Conservation (phyloP, 2,797 vertebrate species). For the Passerculus sandwichensis region DNA sequence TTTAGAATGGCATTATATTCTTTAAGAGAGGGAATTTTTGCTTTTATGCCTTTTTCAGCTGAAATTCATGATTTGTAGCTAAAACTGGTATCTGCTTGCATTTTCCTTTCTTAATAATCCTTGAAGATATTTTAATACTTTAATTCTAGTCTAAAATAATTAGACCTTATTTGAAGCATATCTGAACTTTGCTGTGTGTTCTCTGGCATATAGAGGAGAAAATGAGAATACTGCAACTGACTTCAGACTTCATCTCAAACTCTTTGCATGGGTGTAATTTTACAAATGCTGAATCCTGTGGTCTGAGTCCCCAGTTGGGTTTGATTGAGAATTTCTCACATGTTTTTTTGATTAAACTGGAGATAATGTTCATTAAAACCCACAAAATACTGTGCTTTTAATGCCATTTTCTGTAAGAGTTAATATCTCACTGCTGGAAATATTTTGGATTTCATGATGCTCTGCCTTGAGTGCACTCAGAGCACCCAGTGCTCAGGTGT, state of each 20-base stretch:
- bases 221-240: background rate
- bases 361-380: background rate
- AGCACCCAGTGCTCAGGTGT: background rate
- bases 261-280: background rate
- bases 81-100: background rate
- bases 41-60: background rate
- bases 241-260: background rate
- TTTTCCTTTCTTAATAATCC: background rate
- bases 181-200: background rate
- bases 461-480: background rate
- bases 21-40: background rate
- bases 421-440: background rate
- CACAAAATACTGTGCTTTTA: background rate
- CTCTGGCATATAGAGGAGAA: background rate
- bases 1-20: background rate
- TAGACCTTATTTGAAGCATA: background rate
- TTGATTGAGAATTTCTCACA: background rate
- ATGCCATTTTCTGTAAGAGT: background rate
- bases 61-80: background rate
- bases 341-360: background rate
- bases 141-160: slow-evolving; percentile 3
- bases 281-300: background rate
- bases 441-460: background rate
- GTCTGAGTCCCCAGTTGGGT: background rate
- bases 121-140: background rate